Base-by-base conservation (phyloP, 2,113 vertebrate species). In the Natator depressus region DNA sequence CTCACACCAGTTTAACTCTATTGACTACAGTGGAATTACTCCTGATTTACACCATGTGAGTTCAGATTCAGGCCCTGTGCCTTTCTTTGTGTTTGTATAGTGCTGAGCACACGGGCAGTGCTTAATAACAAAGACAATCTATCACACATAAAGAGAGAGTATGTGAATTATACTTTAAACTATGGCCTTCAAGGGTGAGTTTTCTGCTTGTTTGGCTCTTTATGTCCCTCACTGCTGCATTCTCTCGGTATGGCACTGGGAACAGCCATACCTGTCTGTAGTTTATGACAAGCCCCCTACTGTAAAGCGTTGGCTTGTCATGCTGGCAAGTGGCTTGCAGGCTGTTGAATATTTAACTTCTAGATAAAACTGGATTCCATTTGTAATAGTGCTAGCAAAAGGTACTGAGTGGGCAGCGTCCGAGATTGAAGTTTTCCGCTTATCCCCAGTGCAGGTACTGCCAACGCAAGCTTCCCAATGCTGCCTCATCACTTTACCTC, bases 1-100 rank as follows among this genome's bases (percentile, higher is more conserved):
- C 24, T 10, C 2, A 1, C 31, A 24, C 24, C 8, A 75, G 27
- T n/a, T 24, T 88, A 78, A 47, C 72, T 76, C 5, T 24, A 46
- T 38, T 31, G 53, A 79, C 46, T 59, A 8, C 0, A 0, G 38
- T 4, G 31, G 47, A 72, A 27, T 16, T 54, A 69, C 80, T 89
- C 42, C 50, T 19, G 49, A 3, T 16, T 50, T 0, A 0, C 35
- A n/a, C 46, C 65, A 9, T 10, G 10, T 10, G 31, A 76, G 59
- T 27, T 65, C 3, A 53, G 29, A 27, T 53, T 83, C 80, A 81
- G 25, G 35, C 20, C 38, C 72, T 76, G 42, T 46, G 75, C 7
- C 42, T 47, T 46, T 46, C 42, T 78, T 16, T 24, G 4, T 78
- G 75, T 29, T 47, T 47, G 75, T 46, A 76, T 46, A 25, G 72